Base-by-base conservation (phyloP, 2,888 invertebrate genomes). In the Flexamia atlantica region DNA sequence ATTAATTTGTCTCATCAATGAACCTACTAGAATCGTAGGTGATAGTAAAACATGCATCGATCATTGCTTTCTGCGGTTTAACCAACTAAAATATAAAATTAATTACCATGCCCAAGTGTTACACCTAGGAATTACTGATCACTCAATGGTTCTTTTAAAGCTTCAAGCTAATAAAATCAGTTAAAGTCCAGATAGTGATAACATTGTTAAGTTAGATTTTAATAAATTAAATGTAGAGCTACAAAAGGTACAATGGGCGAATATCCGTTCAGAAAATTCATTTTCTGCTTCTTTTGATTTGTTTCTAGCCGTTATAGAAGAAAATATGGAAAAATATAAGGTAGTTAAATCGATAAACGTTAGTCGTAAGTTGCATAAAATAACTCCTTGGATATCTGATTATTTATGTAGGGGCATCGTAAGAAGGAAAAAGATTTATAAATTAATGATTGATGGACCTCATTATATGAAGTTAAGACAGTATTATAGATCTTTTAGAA, bases 121-220 rank as follows among this genome's bases (percentile, higher is more conserved):
- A 50, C 80, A 80, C 10, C 7, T 80, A 23, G 80, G 14, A 42
- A 80, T 80, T 53, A 53, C 80, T 9, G 80, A 80, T 25, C 80
- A 80, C 17, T 80, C 80, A 9, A 50, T 57, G 53, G n/a, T 57
- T 4, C 5, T 53, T 50, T 28, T 53, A 2, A n/a, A 50, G 28
- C 25, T 80, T 5, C 5, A 53, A 25, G 17, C 57, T 46, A 5
- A 20, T 7, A 25, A 36, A 14, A 80, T 32, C 23, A 0, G 20
- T 5, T 25, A 36, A 9, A 14, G 2, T 25, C 30, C 30, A 10
- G 32, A 20, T 70, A 3, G 4, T 70, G 17, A 25, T 20, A 14
- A 80, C 20, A 23, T 23, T n/a, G 2, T 17, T 20, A 60, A 32
- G 30, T 25, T 53, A 10, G n/a, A 50, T 36, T 50, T 32, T n/a